Conservation (phyloP, 1,140 invertebrate species). For the Colletes gigas region DNA sequence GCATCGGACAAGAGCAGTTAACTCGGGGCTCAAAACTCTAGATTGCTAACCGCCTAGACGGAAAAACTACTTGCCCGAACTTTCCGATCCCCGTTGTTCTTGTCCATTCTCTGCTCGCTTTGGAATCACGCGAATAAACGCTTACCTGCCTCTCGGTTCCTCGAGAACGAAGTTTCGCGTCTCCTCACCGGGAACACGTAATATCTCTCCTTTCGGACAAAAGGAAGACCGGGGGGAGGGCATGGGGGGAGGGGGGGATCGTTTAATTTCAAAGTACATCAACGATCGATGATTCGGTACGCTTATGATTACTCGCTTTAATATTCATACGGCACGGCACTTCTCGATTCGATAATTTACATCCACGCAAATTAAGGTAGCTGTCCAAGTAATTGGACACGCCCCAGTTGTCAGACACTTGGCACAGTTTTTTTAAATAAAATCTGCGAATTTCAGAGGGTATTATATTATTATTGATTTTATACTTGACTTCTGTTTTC, state of each 20-base stretch:
- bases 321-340: too few relatives aligned
- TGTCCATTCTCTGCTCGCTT: neutral
- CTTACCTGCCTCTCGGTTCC: slow-evolving; percentile 5
- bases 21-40: slow-evolving; percentile 22
- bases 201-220: neutral
- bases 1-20: slow-evolving; percentile 6
- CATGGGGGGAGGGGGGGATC: too few relatives aligned
- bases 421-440: too few relatives aligned
- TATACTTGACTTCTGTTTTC: too few relatives aligned
- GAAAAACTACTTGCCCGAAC: slow-evolving; percentile 30
- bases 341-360: too few relatives aligned
- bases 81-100: slow-evolving; percentile 31
- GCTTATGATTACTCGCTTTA: too few relatives aligned
- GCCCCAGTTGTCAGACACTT: too few relatives aligned
- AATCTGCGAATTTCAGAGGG: too few relatives aligned
- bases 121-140: slow-evolving; percentile 23
- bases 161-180: slow-evolving; percentile 7
- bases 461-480: too few relatives aligned
- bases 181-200: neutral
- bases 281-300: neutral
- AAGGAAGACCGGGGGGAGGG: neutral
- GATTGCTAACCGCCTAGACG: slow-evolving; percentile 14
- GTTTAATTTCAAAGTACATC: neutral
- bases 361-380: too few relatives aligned
- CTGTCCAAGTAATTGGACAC: too few relatives aligned